Evolutionary conservation across 2,888 invertebrate genomes (phyloP).

Genomic region (Eupsilia transversa): DNA sequence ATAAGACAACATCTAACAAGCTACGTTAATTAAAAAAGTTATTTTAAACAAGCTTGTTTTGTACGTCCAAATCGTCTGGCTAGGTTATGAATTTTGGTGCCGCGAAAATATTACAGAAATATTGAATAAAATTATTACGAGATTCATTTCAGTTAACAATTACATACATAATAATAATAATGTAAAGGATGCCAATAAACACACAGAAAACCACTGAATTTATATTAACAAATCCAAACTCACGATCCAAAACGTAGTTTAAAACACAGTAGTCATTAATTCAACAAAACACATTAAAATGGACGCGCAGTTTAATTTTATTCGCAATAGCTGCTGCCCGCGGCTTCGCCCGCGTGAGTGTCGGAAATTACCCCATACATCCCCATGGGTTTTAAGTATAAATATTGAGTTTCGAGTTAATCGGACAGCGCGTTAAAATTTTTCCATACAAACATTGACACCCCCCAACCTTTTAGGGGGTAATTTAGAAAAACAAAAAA

Average conservation of each 20-base stretch:
- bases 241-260: slow-evolving; percentile 15
- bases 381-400: too few species aligned
- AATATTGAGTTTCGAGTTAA: too few species aligned
- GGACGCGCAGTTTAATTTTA: slow-evolving; percentile 21
- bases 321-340: too few species aligned
- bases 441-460: too few species aligned
- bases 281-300: slow-evolving; percentile 40
- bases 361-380: too few species aligned
- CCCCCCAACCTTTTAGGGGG: too few species aligned
- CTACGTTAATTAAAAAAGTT: slow-evolving; percentile 31
- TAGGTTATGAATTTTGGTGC: neutral
- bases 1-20: slow-evolving; percentile 7
- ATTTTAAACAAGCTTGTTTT: slow-evolving; percentile 10
- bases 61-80: neutral
- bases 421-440: too few species aligned
- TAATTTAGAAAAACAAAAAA: too few species aligned
- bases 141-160: slow-evolving; percentile 2
- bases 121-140: neutral
- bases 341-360: too few species aligned
- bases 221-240: slow-evolving; percentile 25
- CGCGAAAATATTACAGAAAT: neutral
- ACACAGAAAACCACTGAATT: neutral
- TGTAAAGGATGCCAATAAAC: neutral
- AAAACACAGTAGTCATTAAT: slow-evolving; percentile 35
- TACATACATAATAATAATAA: too few species aligned